phyloP scores from a whole-genome alignment of 2,797 vertebrate species.

The Squalus acanthias region DNA sequence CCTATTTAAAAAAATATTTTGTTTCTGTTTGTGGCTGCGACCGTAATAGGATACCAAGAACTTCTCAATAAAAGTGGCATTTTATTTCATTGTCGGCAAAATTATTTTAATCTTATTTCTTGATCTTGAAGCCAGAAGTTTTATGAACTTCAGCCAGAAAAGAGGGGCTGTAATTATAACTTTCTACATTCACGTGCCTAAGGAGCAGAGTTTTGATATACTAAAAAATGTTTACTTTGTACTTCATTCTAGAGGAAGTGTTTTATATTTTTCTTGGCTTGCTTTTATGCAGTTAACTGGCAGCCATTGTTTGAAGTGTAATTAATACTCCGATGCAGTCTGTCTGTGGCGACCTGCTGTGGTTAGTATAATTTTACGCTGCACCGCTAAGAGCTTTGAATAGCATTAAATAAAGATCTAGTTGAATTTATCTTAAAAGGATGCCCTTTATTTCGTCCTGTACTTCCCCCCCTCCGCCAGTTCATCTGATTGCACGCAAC shows the following conservation, averaged over 20 bases:
- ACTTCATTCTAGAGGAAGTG: not conserved
- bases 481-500: not conserved
- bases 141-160: not conserved
- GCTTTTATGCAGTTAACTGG: not conserved
- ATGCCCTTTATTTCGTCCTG: not conserved
- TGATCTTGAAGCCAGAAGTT: not conserved
- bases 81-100: not conserved
- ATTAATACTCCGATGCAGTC: not conserved
- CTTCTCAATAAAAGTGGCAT: too few relatives aligned
- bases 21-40: not conserved
- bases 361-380: not conserved
- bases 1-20: not conserved
- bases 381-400: not conserved
- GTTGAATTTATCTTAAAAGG: not conserved
- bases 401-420: not conserved
- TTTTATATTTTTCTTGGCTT: conserved; percentile 2
- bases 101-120: not conserved
- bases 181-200: not conserved
- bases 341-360: not conserved
- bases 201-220: not conserved
- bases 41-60: not conserved
- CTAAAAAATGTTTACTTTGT: conserved; percentile 2
- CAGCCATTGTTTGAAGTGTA: not conserved
- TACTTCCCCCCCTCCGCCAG: not conserved
- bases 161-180: not conserved